phyloP scores from a whole-genome alignment of 2,797 vertebrate genomes.

The Spea hammondii region DNA sequence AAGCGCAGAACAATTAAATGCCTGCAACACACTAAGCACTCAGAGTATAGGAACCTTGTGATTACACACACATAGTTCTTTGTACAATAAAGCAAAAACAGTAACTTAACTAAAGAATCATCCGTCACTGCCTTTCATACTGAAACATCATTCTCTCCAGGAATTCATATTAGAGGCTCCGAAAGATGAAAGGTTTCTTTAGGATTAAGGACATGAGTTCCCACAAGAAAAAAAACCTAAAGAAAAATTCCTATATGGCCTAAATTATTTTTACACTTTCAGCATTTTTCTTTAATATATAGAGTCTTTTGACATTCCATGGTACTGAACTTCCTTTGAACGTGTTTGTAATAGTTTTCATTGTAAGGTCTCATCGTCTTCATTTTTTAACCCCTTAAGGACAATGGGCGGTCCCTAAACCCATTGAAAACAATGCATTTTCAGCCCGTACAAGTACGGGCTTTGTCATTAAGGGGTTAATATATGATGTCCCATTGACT shows the following conservation, averaged over 20 bases:
- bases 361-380: neutral
- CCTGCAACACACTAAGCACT: neutral
- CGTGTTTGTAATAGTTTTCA: neutral
- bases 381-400: no score
- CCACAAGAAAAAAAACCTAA: constrained; percentile 15
- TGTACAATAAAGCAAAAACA: constrained; percentile 38
- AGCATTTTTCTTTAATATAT: constrained; percentile 11
- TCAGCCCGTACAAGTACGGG: no score
- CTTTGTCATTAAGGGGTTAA: no score
- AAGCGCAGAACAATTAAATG: neutral
- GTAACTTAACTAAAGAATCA: constrained; percentile 38
- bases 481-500: neutral
- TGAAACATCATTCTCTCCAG: constrained; percentile 18
- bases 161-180: constrained; percentile 31
- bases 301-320: neutral
- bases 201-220: constrained; percentile 32
- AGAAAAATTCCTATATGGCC: constrained; percentile 2
- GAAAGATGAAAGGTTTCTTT: constrained; percentile 48
- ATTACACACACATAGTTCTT: constrained; percentile 18
- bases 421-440: no score
- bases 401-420: no score
- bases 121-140: constrained; percentile 32
- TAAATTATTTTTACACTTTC: constrained; percentile 17
- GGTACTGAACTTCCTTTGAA: constrained; percentile 10
- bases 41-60: constrained; percentile 25